Evolutionary conservation across 2,888 invertebrate genomes (phyloP), one percentile per base, ranked within the genome.

Genomic region (Meganola albula): DNA sequence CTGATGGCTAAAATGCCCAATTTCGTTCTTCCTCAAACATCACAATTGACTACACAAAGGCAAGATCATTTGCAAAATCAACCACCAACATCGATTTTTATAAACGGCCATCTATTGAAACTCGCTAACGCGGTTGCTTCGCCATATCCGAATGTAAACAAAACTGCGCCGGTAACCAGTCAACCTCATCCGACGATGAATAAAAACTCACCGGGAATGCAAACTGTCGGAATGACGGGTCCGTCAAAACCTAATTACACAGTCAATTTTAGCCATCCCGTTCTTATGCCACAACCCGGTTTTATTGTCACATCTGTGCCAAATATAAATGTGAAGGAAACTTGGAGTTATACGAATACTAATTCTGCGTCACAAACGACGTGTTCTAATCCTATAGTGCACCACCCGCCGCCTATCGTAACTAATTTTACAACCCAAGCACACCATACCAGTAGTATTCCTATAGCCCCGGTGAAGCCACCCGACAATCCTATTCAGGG

Each of bases 1-100:
- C 63, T 90, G 35, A 79, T 90, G 72, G 78, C 89, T 3, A 86
- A 88, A 58, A 84, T 87, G 67, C 87, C 88, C 26, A 88, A 89
- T 63, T 87, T 74, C 44, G 75, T 86, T 33, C 72, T 86, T 46
- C 85, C 86, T 23, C 75, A 75, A 67, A 59, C 68, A 37, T 44
- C 77, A 40, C 74, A 85, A 51, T 37, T 80, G 37, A 63, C 74
- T 12, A 41, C 72, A 10, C 74, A 73, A 45, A 68, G 74, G 42
- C 77, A 79, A 53, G 82, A 84, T 36, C 78, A 78, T 51, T 49
- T 83, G 44, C 79, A 82, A 57, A 80, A 67, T 40, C 80, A 76
- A 59, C 78, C 78, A 58, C 65, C 78, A 34, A 75, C 83, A 31
- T 84, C 87, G 54, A 75, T 88, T 47, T 64, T 87, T 24, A 78